Evolutionary conservation across 2,113 vertebrate species (phyloP).

Genomic region (Pyrgilauda ruficollis): DNA sequence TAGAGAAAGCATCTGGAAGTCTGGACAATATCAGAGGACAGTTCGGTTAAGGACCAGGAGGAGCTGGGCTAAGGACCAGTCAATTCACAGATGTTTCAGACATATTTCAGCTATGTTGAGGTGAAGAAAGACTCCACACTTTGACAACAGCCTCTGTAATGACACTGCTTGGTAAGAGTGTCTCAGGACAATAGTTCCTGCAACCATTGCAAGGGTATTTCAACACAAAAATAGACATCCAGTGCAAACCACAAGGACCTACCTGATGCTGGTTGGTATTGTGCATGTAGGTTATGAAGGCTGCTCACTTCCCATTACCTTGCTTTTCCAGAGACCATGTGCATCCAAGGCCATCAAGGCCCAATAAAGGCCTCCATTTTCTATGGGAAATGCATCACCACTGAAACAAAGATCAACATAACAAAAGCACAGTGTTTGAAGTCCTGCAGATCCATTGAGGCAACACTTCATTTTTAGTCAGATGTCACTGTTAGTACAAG

Average conservation of each 20-base stretch:
- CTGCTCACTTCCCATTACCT: background rate
- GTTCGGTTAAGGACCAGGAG: background rate
- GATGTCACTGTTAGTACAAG: background rate
- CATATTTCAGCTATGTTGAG: background rate
- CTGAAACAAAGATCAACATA: background rate
- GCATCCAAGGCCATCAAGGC: background rate
- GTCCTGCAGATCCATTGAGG: background rate
- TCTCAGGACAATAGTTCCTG: background rate
- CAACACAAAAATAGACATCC: background rate
- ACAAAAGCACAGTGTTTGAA: background rate
- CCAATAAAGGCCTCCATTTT: background rate
- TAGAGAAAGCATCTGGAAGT: background rate
- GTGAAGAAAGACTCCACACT: background rate
- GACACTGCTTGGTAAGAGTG: background rate
- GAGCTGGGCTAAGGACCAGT: accelerated
- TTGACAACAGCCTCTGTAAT: background rate
- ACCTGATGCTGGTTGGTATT: background rate
- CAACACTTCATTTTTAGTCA: background rate
- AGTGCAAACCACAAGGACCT: background rate
- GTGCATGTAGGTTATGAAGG: background rate
- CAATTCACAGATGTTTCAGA: background rate
- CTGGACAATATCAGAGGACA: background rate
- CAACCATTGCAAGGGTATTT: background rate
- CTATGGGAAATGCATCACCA: background rate
- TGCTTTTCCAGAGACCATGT: background rate